These are phyloP conservation scores for Sphaerophoria taeniata DNA, from an alignment of 2,888 invertebrate genomes.

Conservation along the genomic window DNA sequence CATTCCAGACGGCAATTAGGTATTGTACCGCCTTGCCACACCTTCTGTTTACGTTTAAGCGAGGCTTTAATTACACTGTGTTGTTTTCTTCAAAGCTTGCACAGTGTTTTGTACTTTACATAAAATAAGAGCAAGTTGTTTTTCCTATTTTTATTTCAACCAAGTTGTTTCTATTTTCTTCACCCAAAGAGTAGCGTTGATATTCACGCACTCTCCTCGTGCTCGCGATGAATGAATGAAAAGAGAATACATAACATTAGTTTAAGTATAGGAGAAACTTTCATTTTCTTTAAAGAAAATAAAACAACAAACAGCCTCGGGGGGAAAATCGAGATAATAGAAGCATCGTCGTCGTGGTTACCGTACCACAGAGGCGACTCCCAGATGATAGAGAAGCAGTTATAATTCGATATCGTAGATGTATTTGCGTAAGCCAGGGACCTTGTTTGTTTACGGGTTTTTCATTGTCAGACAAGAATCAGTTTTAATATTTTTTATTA, in stretches of 20 bases:
- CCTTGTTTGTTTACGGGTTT: conserved; percentile 10
- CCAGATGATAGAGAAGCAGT: not conserved
- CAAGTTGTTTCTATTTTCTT: conserved; percentile 37
- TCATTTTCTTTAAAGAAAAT: conserved; percentile 35
- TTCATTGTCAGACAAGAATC: conserved; percentile 35
- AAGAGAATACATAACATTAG: not conserved
- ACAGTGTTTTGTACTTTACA: too few species aligned
- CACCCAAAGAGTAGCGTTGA: conserved; percentile 20
- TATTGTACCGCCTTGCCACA: too few species aligned
- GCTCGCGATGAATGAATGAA: conserved; percentile 9
- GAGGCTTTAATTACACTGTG: too few species aligned
- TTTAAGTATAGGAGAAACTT: conserved; percentile 39
- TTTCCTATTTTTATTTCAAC: too few species aligned
- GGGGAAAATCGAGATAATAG: conserved; percentile 16
- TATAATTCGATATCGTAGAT: not conserved
- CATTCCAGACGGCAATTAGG: too few species aligned
- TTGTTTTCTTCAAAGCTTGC: too few species aligned
- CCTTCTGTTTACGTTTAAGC: too few species aligned
- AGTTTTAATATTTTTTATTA: not conserved
- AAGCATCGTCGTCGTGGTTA: not conserved
- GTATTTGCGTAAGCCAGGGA: conserved; percentile 34
- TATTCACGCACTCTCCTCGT: not conserved
- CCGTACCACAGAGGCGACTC: not conserved
- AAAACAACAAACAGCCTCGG: not conserved
- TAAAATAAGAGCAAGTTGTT: too few species aligned